These are phyloP conservation scores for Zhuqinia jingwanae DNA, from an alignment of 2,888 invertebrate genomes.

Conservation along the genomic window DNA sequence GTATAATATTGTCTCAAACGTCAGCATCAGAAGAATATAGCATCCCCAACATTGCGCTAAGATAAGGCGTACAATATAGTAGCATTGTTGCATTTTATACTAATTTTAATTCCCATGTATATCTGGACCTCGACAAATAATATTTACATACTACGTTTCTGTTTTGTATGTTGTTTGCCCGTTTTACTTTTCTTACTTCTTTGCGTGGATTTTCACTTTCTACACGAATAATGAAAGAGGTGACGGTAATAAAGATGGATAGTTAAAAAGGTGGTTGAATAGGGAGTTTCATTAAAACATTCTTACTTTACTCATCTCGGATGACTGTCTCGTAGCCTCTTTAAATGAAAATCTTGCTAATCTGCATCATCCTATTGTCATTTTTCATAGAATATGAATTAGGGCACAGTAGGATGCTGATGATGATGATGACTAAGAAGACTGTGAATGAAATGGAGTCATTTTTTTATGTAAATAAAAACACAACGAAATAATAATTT, in stretches of 20 bases:
- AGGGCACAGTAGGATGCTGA: background rate
- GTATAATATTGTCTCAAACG: too few species aligned
- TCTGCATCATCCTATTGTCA: background rate
- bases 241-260: background rate
- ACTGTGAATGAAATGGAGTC: background rate
- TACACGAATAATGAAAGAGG: background rate
- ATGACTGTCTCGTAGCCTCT: background rate
- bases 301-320: background rate
- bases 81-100: too few species aligned
- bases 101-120: too few species aligned
- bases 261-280: constrained; percentile 1
- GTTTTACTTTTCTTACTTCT: background rate
- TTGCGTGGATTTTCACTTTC: background rate
- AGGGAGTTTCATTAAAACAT: background rate
- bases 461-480: too few species aligned
- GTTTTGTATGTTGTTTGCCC: background rate
- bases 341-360: constrained; percentile 3
- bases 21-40: too few species aligned
- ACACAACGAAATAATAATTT: too few species aligned
- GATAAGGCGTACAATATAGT: too few species aligned
- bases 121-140: too few species aligned
- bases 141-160: background rate
- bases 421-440: background rate
- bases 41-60: too few species aligned
- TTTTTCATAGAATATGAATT: background rate